These are phyloP conservation scores for Trachurus trachurus DNA, from an alignment of 2,797 vertebrate genomes.

Conservation along the genomic window DNA sequence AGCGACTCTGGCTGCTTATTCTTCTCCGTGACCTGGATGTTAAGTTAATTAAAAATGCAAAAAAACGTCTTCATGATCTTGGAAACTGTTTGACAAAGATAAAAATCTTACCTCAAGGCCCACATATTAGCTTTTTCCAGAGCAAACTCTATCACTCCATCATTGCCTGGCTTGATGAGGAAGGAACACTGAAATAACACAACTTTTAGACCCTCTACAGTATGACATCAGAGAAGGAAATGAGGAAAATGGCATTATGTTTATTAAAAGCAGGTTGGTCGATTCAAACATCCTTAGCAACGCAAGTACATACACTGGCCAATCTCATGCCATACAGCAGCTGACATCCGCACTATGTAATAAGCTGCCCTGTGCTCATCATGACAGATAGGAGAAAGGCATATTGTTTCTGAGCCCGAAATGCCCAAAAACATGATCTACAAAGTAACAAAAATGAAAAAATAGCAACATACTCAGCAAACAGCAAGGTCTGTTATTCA, in stretches of 20 bases:
- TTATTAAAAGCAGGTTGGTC: slow-evolving; percentile 85
- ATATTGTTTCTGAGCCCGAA: slow-evolving; percentile 67
- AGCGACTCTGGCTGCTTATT: no score
- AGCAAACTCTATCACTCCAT: slow-evolving; percentile 8
- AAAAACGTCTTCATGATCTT: background rate
- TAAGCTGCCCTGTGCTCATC: slow-evolving; percentile 67
- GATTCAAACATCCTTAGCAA: slow-evolving; percentile 79
- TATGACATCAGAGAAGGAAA: slow-evolving; percentile 45
- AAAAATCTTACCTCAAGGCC: slow-evolving; percentile 1
- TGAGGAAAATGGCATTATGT: slow-evolving; percentile 79
- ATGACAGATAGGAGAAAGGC: slow-evolving; percentile 69
- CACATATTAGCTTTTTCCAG: background rate
- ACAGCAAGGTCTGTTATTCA: slow-evolving; percentile 30
- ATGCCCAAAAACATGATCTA: slow-evolving; percentile 45
- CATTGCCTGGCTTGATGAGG: background rate
- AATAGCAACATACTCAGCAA: slow-evolving; percentile 23
- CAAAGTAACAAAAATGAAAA: slow-evolving; percentile 48
- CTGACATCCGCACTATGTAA: slow-evolving; percentile 60
- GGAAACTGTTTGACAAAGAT: background rate
- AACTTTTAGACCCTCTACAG: background rate
- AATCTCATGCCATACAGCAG: slow-evolving; percentile 79
- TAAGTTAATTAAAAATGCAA: background rate
- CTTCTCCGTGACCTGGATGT: background rate
- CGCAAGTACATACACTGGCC: slow-evolving; percentile 62
- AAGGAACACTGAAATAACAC: slow-evolving; percentile 13